Conservation (phyloP, 2,888 invertebrate genomes). For the Gymnocheta viridis region DNA sequence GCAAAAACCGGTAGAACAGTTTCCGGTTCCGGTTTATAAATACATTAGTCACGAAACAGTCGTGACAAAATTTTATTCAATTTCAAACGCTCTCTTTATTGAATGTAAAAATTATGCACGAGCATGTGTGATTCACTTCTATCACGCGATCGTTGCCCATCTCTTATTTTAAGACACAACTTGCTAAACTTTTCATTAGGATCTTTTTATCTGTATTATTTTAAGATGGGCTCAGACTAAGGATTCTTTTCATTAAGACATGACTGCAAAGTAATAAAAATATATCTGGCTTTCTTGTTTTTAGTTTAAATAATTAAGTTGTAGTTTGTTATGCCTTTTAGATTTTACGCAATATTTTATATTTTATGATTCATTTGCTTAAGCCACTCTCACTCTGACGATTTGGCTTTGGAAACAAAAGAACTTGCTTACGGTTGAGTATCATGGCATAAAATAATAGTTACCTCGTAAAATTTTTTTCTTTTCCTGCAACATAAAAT, state of each 20-base stretch:
- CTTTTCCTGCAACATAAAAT: background rate
- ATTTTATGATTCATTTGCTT: background rate
- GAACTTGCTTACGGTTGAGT: background rate
- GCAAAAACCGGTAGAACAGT: too few relatives aligned
- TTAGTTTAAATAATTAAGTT: constrained; percentile 46
- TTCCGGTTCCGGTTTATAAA: too few relatives aligned
- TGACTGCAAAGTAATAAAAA: constrained; percentile 31
- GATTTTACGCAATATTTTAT: background rate
- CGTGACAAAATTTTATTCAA: too few relatives aligned
- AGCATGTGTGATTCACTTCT: too few relatives aligned
- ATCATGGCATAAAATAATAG: constrained; percentile 5
- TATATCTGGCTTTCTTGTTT: background rate
- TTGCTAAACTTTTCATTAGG: background rate
- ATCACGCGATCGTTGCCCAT: background rate
- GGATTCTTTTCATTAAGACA: constrained; percentile 18
- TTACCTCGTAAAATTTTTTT: background rate
- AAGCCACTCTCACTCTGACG: background rate
- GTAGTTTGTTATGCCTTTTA: background rate
- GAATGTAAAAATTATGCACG: too few relatives aligned
- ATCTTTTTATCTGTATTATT: background rate
- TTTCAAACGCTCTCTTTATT: too few relatives aligned
- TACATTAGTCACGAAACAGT: too few relatives aligned
- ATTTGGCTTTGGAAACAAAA: background rate
- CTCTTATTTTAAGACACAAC: background rate
- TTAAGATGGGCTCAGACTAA: background rate